Conservation (phyloP, 2,888 invertebrate species). For the Atethmia centrago region DNA sequence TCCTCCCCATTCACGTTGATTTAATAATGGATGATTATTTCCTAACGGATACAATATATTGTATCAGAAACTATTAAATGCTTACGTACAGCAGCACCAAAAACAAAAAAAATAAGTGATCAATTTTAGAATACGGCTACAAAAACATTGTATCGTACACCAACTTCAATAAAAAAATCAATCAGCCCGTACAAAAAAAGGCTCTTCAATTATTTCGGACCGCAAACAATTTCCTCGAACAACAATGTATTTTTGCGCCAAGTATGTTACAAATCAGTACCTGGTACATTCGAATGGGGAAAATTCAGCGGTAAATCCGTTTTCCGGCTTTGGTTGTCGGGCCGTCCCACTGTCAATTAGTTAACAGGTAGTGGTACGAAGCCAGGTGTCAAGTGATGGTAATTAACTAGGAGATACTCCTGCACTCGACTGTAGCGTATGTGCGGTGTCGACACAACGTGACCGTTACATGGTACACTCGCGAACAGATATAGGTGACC, state of each 20-base stretch:
- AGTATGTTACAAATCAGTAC: constrained; percentile 55
- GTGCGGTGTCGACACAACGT: constrained; percentile 48
- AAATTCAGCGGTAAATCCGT: constrained; percentile 79
- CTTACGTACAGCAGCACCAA: no score
- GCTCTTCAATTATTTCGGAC: constrained; percentile 6
- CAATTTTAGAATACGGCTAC: not conserved
- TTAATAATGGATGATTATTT: not conserved
- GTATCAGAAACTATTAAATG: no score
- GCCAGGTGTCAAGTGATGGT: constrained; percentile 86
- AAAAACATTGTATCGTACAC: not conserved
- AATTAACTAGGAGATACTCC: constrained; percentile 81
- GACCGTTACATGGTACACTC: constrained; percentile 40
- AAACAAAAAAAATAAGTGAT: no score
- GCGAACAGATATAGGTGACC: constrained; percentile 1
- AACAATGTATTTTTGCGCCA: constrained; percentile 54
- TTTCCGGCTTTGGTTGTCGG: constrained; percentile 78
- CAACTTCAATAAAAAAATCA: not conserved
- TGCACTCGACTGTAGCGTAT: constrained; percentile 51
- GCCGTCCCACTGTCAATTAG: constrained; percentile 86
- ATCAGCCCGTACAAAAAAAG: constrained; percentile 20
- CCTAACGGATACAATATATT: no score
- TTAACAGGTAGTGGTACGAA: constrained; percentile 81
- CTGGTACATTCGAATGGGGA: constrained; percentile 59
- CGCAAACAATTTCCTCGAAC: constrained; percentile 24
- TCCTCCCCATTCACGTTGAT: not conserved